Base-by-base conservation (phyloP, 2,113 vertebrate genomes). In the Macaca nemestrina region DNA sequence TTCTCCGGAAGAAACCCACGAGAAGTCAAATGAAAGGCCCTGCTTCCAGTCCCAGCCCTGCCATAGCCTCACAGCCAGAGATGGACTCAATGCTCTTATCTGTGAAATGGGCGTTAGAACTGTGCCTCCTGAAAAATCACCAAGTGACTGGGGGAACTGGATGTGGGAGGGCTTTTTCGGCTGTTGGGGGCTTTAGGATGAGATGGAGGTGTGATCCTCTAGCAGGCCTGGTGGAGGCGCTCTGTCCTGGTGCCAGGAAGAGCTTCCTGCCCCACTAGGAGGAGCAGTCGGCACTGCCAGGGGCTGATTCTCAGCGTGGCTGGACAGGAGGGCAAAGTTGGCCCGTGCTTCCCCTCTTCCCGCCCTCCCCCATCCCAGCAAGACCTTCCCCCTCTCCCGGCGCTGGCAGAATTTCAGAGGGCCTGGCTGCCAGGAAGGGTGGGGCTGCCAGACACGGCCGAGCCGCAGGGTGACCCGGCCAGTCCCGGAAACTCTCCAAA, bases 401-500 rank as follows among this genome's bases (percentile, higher is more conserved):
- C 2, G 1, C 1, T 97, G 97, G 97, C 97, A 88, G 95, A 22
- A 86, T 88, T 88, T 95, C 97, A 92, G 93, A 92, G 92, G 95
- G 85, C 82, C 94, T 32, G 97, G 88, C 96, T 86, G 98, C 96
- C 98, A 98, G 98, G 97, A 98, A 98, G 97, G 97, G 96, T 96
- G 97, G 94, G 89, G 93, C 96, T 96, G 93, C 97, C 97, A 81
- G 98, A 96, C 94, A 88, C 2, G 1, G 80, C 95, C 43, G 59
- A 94, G 93, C 90, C 92, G 5, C 96, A 79, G 70, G 5, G 79
- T 95, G 94, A 98, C 89, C 94, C 38, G 50, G 96, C 85, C 97
- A 96, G 76, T 83, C 92, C 97, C 89, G 82, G 96, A 98, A 97
- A 97, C 89, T 50, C 94, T 94, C 97, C 93, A 70, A 97, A 89